These are phyloP conservation scores for Euthynnus affinis DNA, from an alignment of 2,797 vertebrate species.

Conservation along the genomic window DNA sequence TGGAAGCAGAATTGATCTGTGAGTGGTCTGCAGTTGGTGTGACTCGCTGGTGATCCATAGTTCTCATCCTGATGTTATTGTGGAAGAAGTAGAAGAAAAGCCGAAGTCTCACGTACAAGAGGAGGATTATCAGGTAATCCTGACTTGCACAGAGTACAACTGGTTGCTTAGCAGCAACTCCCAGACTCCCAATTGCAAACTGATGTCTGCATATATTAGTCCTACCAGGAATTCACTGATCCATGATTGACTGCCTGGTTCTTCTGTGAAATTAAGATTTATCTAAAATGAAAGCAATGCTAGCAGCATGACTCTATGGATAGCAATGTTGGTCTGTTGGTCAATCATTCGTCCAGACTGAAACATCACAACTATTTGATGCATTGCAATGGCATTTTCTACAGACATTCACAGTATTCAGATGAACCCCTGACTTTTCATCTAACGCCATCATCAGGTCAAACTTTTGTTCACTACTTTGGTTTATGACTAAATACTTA, in stretches of 20 bases:
- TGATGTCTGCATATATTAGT: slow-evolving; percentile 13
- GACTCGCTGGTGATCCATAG: slow-evolving; percentile 29
- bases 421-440: no score
- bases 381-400: no score
- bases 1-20: slow-evolving; percentile 43
- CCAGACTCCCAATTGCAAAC: background rate
- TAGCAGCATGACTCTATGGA: no score
- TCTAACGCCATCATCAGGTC: no score
- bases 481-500: no score
- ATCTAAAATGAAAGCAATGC: no score
- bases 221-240: background rate
- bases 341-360: no score
- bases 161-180: slow-evolving; percentile 12
- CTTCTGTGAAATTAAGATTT: slow-evolving; percentile 8
- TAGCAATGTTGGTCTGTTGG: no score
- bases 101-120: slow-evolving; percentile 23
- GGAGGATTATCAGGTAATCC: slow-evolving; percentile 23
- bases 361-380: no score
- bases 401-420: no score
- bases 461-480: no score
- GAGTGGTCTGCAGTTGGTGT: slow-evolving; percentile 18
- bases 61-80: slow-evolving; percentile 23
- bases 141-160: slow-evolving; percentile 13
- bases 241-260: background rate
- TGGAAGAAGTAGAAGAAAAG: slow-evolving; percentile 17